Evolutionary conservation across 2,797 vertebrate species (phyloP).

Genomic region (Manis pentadactyla): DNA sequence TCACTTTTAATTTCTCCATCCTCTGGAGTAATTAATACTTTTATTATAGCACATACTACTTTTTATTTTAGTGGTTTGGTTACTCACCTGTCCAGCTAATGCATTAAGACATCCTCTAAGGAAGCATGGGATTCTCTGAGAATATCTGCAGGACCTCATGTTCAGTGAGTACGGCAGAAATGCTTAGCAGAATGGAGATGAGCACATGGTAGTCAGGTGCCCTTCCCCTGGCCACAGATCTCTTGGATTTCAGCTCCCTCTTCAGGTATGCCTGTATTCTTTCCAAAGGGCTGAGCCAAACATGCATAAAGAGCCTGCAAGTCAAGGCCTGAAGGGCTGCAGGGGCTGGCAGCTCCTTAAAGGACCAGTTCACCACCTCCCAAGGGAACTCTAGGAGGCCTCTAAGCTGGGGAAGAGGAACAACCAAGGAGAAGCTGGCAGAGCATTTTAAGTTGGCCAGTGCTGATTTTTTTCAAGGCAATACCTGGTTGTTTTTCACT

Average conservation of each 20-base stretch:
- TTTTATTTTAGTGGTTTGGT: conserved; percentile 62
- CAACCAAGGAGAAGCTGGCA: background rate
- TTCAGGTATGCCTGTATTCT: background rate
- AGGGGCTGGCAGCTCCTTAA: background rate
- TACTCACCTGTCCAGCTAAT: conserved; percentile 44
- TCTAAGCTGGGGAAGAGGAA: background rate
- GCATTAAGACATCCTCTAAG: background rate
- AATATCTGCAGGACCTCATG: background rate
- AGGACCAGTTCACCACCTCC: background rate
- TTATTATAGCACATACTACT: conserved; percentile 37
- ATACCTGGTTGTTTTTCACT: conserved; percentile 23
- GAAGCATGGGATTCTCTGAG: background rate
- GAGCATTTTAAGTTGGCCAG: background rate
- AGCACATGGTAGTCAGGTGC: background rate
- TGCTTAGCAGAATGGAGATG: background rate
- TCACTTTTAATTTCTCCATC: conserved; percentile 60
- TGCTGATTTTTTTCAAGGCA: background rate
- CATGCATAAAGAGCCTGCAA: background rate
- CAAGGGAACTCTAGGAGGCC: background rate
- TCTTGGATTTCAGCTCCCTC: background rate
- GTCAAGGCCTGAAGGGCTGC: background rate
- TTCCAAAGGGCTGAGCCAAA: conserved; percentile 1
- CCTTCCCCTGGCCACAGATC: background rate
- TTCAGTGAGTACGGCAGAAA: background rate
- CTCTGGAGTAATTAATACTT: conserved; percentile 3